Base-by-base conservation (phyloP, 2,888 invertebrate genomes). In the Myathropa florea region DNA sequence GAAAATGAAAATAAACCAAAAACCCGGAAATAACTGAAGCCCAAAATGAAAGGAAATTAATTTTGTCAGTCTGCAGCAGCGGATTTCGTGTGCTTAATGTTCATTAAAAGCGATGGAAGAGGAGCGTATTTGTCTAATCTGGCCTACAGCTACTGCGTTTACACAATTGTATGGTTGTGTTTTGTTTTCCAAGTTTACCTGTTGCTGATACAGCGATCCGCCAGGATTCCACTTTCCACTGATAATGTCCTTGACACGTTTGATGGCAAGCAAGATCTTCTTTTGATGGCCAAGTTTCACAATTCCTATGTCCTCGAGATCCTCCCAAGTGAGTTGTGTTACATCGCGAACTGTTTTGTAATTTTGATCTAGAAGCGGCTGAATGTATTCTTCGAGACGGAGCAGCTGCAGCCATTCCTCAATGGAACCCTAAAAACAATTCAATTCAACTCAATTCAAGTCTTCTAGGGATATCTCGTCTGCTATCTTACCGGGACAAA, bases 291-390 rank as follows among this genome's bases (percentile, higher is more conserved):
- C 99, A 91, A 97, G 93, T 91, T 97, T 96, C 26, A 97, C 97
- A 90, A 97, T 97, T 78, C 97, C 97, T 92, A 99, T 98, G 91
- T 99, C 99, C 94, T 99, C 99, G 91, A 99, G 95, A 93, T 99
- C 99, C 93, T 99, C 99, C 98, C 99, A 99, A 82, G 98, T 97
- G 73, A 99, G 95, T 91, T 98, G 97, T 36, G 97, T 97, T 75
- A 99, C 97, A 93, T 98, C 97, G 90, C 98, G 97, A 57, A 99
- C 97, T 7, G 97, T 97, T 90, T 96, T 95, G 93, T 98, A 99
- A 72, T 98, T 98, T 93, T 99, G 99, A 88, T 96, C 96, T 88
- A 97, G 95, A 86, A 99, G 94, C 57, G 97, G 97, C 23, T 96
- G 96, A 55, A 97, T 95, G 92, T 99, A 99, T 92, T 98, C 98